These are phyloP conservation scores for Mormyrus lacerda DNA, from an alignment of 2,113 vertebrate species.

Conservation along the genomic window DNA sequence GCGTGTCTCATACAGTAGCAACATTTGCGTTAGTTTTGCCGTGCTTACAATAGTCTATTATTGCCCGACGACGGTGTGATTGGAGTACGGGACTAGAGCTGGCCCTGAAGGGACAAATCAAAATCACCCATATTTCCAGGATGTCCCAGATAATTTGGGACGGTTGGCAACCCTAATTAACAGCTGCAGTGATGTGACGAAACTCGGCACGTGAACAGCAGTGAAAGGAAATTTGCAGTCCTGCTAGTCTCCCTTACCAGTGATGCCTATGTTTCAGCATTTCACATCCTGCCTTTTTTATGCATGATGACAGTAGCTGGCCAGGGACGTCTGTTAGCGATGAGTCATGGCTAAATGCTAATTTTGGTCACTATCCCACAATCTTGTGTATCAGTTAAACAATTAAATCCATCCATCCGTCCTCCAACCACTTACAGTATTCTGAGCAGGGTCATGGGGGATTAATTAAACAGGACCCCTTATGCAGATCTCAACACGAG, in stretches of 20 bases:
- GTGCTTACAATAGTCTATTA: too few species aligned
- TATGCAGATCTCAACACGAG: background rate
- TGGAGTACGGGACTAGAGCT: too few species aligned
- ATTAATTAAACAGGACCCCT: background rate
- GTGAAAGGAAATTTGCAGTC: background rate
- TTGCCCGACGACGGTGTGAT: too few species aligned
- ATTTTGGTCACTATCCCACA: background rate
- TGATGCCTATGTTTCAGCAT: background rate
- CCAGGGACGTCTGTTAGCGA: background rate
- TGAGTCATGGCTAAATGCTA: background rate
- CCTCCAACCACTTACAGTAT: background rate
- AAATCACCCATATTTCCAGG: too few species aligned
- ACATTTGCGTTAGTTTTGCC: too few species aligned
- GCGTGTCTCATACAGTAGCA: too few species aligned
- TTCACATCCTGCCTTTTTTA: background rate
- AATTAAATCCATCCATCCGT: background rate
- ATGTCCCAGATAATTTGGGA: too few species aligned
- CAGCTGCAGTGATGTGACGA: background rate
- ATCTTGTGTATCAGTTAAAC: background rate
- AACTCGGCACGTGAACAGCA: background rate
- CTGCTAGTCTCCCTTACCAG: background rate
- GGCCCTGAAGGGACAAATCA: too few species aligned
- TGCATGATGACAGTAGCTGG: background rate
- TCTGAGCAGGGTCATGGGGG: background rate
- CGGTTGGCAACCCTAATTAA: too few species aligned